phyloP scores from a whole-genome alignment of 2,888 invertebrate genomes.

The Cosmia pyralina region DNA sequence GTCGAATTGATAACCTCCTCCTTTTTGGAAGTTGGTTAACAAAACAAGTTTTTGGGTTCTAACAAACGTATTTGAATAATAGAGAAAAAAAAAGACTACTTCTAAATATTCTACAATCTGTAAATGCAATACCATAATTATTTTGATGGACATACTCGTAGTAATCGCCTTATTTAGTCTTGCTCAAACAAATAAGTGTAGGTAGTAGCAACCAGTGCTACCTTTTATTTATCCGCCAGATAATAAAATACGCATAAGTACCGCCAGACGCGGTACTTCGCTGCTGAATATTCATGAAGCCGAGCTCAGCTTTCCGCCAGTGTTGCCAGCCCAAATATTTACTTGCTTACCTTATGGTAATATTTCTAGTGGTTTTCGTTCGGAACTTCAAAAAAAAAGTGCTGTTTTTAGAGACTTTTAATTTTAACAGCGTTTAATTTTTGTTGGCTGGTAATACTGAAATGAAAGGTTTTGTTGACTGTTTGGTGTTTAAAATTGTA shows the following conservation, averaged over 20 bases:
- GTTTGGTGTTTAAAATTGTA: slow-evolving; percentile 26
- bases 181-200: slow-evolving; percentile 15
- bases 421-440: slow-evolving; percentile 44
- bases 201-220: slow-evolving; percentile 15
- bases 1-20: too few relatives aligned
- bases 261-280: slow-evolving; percentile 37
- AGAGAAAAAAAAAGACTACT: too few relatives aligned
- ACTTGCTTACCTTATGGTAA: slow-evolving; percentile 64
- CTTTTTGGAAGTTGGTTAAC: too few relatives aligned
- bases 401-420: slow-evolving; percentile 49
- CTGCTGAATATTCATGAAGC: slow-evolving; percentile 65
- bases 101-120: neutral
- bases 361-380: slow-evolving; percentile 63
- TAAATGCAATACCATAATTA: neutral
- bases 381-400: slow-evolving; percentile 45
- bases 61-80: neutral
- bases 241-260: slow-evolving; percentile 58
- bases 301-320: slow-evolving; percentile 55
- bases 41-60: neutral
- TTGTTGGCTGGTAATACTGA: slow-evolving; percentile 26
- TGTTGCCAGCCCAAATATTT: slow-evolving; percentile 63
- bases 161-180: neutral
- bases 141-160: too few relatives aligned
- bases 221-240: slow-evolving; percentile 51
- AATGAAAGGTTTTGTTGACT: slow-evolving; percentile 35